Evolutionary conservation across 2,113 vertebrate species (phyloP).

Genomic region (Balaeniceps rex): DNA sequence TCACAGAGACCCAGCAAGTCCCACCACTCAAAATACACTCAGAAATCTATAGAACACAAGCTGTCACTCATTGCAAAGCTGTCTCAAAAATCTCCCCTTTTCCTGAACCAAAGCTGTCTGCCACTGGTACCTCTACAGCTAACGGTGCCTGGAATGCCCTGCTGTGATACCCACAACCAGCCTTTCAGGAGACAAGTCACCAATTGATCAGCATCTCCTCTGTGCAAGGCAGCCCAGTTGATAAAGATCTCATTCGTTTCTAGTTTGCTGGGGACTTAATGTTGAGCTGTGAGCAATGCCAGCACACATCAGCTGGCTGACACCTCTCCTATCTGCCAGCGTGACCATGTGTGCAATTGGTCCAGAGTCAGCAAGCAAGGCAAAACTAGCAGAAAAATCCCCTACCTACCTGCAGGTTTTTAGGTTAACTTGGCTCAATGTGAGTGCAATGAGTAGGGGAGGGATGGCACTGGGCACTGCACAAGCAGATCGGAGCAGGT

Average conservation of each 20-base stretch:
- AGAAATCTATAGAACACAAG: background rate
- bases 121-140: background rate
- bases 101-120: background rate
- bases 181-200: background rate
- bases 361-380: background rate
- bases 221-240: background rate
- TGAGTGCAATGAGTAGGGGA: background rate
- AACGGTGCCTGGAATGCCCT: background rate
- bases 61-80: background rate
- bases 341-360: accelerated
- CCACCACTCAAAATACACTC: background rate
- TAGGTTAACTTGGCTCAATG: background rate
- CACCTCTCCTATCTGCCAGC: background rate
- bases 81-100: background rate
- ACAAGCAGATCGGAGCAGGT: background rate
- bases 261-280: background rate
- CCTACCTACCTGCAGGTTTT: background rate
- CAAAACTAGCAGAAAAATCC: background rate
- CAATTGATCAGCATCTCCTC: background rate
- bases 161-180: background rate
- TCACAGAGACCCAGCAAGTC: background rate
- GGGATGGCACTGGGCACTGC: background rate
- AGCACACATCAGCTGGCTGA: background rate
- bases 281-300: background rate
- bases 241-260: background rate